Conservation (phyloP, 1,140 invertebrate species). For the Nymphalis io region DNA sequence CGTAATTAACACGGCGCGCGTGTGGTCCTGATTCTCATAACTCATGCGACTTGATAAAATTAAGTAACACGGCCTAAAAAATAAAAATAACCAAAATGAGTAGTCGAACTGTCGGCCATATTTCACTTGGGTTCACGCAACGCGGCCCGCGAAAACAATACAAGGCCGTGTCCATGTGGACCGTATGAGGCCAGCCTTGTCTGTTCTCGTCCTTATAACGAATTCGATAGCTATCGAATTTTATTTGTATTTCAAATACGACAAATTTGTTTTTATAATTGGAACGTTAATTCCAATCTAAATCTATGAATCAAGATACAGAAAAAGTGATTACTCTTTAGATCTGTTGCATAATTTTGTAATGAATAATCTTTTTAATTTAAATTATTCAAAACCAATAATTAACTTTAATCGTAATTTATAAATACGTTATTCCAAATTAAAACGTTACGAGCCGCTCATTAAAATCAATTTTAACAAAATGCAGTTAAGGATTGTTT, state of each 20-base stretch:
- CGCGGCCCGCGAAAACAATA: conserved; percentile 76
- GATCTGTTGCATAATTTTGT: not conserved
- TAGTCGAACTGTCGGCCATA: conserved; percentile 73
- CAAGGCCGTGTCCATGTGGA: conserved; percentile 36
- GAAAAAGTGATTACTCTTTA: not conserved
- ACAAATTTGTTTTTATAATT: conserved; percentile 8
- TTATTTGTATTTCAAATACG: conserved; percentile 6
- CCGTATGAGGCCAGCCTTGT: conserved; percentile 13
- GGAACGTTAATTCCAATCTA: not conserved
- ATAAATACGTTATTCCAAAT: conserved; percentile 8
- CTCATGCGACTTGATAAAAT: conserved; percentile 79
- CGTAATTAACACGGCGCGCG: conserved; percentile 72
- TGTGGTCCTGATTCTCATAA: conserved; percentile 76
- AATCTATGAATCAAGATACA: too few relatives aligned
- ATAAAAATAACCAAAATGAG: conserved; percentile 67
- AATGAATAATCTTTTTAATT: not conserved
- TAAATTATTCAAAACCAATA: conserved; percentile 10
- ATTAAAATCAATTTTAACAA: conserved; percentile 18
- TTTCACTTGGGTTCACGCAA: conserved; percentile 76
- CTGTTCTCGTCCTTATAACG: conserved; percentile 19
- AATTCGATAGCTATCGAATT: conserved; percentile 14
- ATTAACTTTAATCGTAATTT: conserved; percentile 18
- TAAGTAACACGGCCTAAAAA: conserved; percentile 74
- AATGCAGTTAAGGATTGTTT: conserved; percentile 16
- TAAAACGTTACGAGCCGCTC: conserved; percentile 9